Conservation (phyloP, 2,797 vertebrate genomes). For the Acropternis orthonyx region DNA sequence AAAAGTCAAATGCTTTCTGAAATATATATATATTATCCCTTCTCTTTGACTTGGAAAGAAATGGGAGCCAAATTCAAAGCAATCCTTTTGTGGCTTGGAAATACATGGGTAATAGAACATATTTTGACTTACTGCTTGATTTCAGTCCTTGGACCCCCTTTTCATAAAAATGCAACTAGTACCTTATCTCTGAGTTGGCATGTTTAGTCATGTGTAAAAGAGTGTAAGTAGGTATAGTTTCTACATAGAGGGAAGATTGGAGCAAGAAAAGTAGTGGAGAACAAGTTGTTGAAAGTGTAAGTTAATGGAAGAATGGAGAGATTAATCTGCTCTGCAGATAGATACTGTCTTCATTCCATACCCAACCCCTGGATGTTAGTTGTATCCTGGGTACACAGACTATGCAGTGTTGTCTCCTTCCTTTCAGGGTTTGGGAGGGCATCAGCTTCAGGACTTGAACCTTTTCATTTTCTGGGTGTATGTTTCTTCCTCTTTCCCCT, state of each 20-base stretch:
- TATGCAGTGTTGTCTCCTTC: background rate
- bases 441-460: background rate
- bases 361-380: background rate
- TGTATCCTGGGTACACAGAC: background rate
- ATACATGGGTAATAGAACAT: background rate
- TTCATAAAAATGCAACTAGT: background rate
- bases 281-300: background rate
- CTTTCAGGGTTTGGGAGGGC: conserved; percentile 37
- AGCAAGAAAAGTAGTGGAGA: background rate
- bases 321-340: background rate
- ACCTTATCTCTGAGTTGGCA: background rate
- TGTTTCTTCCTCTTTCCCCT: background rate
- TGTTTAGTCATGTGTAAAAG: background rate
- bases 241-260: background rate
- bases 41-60: background rate
- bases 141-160: background rate
- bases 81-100: background rate
- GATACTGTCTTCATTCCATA: background rate
- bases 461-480: background rate
- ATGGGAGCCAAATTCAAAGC: background rate
- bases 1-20: background rate
- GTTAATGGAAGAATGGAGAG: background rate
- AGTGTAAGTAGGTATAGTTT: background rate
- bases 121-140: background rate
- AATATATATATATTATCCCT: background rate